Evolutionary conservation across 2,113 vertebrate species (phyloP), one percentile per base, ranked within the genome.

Genomic region (Struthio camelus): DNA sequence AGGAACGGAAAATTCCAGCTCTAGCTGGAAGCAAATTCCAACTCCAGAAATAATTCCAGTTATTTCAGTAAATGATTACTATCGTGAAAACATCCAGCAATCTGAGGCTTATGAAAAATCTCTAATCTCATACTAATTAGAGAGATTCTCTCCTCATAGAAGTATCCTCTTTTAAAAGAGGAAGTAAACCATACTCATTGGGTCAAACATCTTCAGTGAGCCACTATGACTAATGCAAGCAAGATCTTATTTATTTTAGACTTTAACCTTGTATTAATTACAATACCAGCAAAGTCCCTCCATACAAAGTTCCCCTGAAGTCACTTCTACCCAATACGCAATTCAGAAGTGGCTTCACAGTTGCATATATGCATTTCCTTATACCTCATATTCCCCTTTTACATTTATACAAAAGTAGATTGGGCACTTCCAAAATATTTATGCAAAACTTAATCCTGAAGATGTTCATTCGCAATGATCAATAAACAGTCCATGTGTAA

Each of bases 181-280:
- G 5, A 75, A 16, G 6, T 6, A 34, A 62, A 70, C 2, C 0
- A 0, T 38, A 23, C 7, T 79, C 11, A 59, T 62, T 38, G 64
- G 42, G 23, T 84, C 36, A 92, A 59, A 51, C 2, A 22, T 36
- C 14, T 64, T 25, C 75, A 81, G 36, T 20, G 25, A 76, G 10
- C 14, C 44, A 61, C 16, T 23, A 10, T 4, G 28, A n/a, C 15
- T 51, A 76, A 71, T 25, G 14, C 16, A 54, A 51, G 0, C 24
- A 76, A 56, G 9, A 27, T 24, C 3, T 67, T 64, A 78, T 77
- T 92, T 82, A 34, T 64, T 76, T 89, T 67, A 79, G 1, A 42
- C 13, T 72, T 75, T 53, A 69, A 3, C 4, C 15, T 72, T 58
- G 32, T 7, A 50, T n/a, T 72, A 64, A 56, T 75, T 94, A 48